A percentile compares a stretch with the other conserved stretches of the same genome.
phyloP scores from a whole-genome alignment of 2,113 vertebrate genomes.

The Entomyzon cyanotis region DNA sequence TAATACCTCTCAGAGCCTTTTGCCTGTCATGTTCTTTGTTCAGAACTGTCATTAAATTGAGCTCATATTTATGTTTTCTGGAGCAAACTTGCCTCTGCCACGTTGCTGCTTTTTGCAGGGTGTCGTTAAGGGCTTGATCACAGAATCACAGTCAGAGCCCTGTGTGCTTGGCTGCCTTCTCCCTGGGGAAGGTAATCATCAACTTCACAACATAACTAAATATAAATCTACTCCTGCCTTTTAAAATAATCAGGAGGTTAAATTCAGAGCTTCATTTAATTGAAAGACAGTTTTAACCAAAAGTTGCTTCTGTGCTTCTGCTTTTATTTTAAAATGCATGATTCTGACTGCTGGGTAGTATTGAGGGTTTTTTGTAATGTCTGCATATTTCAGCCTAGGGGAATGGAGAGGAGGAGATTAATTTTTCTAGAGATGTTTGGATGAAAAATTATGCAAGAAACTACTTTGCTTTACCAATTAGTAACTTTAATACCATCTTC shows the following conservation, averaged over 20 bases:
- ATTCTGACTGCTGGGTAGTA: not conserved
- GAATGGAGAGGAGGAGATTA: not conserved
- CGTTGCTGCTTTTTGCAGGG: not conserved
- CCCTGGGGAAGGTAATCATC: not conserved
- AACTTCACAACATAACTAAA: not conserved
- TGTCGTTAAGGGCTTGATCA: not conserved
- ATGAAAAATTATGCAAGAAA: not conserved
- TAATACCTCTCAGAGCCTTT: not conserved
- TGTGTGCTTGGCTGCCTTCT: not conserved
- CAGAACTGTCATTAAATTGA: not conserved
- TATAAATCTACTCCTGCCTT: not conserved
- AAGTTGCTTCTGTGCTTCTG: not conserved
- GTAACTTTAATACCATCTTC: not conserved
- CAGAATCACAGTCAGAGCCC: not conserved
- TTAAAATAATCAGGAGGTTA: not conserved
- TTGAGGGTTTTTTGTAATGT: not conserved
- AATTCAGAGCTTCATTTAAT: not conserved
- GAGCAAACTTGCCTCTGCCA: not conserved
- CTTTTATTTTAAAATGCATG: not conserved
- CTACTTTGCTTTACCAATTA: not conserved
- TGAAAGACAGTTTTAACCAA: not conserved
- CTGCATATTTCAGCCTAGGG: not conserved
- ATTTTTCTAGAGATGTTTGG: not conserved
- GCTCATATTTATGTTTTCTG: not conserved
- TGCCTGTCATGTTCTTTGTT: not conserved